Conservation (phyloP, 2,113 vertebrate genomes). For the Phaethon lepturus region DNA sequence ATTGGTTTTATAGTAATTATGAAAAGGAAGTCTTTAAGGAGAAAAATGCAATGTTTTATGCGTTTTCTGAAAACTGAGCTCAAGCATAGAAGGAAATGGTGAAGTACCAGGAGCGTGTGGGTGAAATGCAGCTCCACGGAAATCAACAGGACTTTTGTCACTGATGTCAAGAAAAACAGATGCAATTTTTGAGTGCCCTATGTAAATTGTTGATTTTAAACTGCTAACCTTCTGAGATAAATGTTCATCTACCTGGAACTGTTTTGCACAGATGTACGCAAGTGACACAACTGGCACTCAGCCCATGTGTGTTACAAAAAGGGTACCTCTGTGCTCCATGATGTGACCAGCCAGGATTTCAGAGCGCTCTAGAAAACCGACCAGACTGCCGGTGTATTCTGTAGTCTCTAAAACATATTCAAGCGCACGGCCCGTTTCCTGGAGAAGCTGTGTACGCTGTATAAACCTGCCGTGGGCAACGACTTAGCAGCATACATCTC, state of each 20-base stretch:
- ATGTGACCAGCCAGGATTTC: background rate
- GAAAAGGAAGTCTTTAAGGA: background rate
- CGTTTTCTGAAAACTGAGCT: background rate
- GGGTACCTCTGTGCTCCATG: too few species aligned
- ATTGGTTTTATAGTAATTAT: rapidly evolving
- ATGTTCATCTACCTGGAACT: rapidly evolving
- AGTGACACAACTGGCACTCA: background rate
- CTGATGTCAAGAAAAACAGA: background rate
- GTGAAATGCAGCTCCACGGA: rapidly evolving
- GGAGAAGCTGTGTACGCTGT: background rate
- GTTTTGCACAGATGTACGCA: rapidly evolving
- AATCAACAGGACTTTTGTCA: background rate
- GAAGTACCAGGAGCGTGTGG: rapidly evolving
- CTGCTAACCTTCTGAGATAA: background rate
- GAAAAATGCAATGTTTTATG: background rate
- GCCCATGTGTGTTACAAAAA: rapidly evolving
- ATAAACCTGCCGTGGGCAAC: background rate
- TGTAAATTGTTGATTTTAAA: rapidly evolving
- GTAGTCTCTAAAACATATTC: rapidly evolving
- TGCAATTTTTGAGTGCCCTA: background rate
- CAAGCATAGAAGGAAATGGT: background rate
- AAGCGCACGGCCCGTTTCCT: rapidly evolving
- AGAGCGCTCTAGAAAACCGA: background rate
- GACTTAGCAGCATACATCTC: background rate
- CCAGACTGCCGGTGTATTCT: rapidly evolving